These are phyloP conservation scores for Eretmochelys imbricata DNA, from an alignment of 2,113 vertebrate genomes.

Conservation along the genomic window DNA sequence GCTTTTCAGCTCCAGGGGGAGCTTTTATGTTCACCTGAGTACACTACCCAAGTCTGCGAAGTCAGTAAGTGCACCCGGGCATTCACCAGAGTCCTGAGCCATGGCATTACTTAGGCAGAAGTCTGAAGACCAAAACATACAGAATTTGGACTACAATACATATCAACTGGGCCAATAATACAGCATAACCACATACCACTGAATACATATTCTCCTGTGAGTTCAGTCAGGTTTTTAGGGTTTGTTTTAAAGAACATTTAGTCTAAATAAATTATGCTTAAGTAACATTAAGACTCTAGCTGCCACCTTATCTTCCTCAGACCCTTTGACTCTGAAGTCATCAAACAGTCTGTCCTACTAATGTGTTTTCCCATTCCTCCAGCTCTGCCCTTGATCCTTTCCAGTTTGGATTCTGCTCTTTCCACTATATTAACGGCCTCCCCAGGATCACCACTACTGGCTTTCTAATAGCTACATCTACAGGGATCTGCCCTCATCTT, in stretches of 20 bases:
- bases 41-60: background rate
- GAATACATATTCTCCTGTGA: background rate
- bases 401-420: background rate
- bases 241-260: background rate
- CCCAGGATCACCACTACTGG: background rate
- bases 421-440: background rate
- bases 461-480: background rate
- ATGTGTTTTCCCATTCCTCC: background rate
- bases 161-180: background rate
- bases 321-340: background rate
- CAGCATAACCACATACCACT: accelerated
- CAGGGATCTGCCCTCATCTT: background rate
- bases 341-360: background rate
- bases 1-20: background rate
- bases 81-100: background rate
- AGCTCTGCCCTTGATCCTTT: background rate
- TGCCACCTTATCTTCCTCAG: background rate
- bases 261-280: background rate
- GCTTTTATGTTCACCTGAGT: background rate
- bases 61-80: background rate
- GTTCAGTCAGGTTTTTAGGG: background rate
- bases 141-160: background rate
- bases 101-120: background rate
- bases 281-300: background rate
- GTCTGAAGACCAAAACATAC: background rate